These are phyloP conservation scores for Julus scandinavius DNA, from an alignment of 2,888 invertebrate genomes.

Conservation along the genomic window DNA sequence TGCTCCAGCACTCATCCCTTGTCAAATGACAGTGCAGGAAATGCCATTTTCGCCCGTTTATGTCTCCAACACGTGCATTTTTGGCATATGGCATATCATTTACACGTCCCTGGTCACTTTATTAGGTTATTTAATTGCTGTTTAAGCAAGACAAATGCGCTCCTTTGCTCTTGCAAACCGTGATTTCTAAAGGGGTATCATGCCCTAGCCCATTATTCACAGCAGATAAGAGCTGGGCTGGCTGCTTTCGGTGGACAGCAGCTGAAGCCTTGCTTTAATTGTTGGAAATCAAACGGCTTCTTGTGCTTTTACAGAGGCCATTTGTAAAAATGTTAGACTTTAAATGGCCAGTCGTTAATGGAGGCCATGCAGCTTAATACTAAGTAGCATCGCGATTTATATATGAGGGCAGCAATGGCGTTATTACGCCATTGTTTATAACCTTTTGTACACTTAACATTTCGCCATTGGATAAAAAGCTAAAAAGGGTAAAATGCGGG, in stretches of 20 bases:
- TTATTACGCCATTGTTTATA: slow-evolving; percentile 24
- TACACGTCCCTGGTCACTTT: slow-evolving; percentile 54
- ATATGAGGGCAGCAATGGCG: not conserved
- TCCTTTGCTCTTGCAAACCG: slow-evolving; percentile 43
- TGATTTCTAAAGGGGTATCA: slow-evolving; percentile 52
- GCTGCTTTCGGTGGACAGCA: not conserved
- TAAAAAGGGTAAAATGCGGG: slow-evolving; percentile 39
- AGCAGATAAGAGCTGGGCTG: slow-evolving; percentile 31
- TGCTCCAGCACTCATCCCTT: not conserved
- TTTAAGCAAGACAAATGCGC: slow-evolving; percentile 53
- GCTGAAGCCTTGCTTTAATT: slow-evolving; percentile 51
- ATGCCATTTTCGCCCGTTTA: slow-evolving; percentile 33
- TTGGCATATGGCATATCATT: slow-evolving; percentile 42
- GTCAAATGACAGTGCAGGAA: slow-evolving; percentile 21
- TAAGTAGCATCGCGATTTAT: slow-evolving; percentile 25
- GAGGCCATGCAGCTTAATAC: not conserved
- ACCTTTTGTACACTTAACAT: slow-evolving; percentile 21
- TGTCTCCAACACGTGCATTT: slow-evolving; percentile 43
- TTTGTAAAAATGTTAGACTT: slow-evolving; percentile 31
- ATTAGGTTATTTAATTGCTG: slow-evolving; percentile 54
- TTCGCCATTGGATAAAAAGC: slow-evolving; percentile 35
- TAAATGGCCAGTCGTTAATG: slow-evolving; percentile 45
- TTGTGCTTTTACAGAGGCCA: slow-evolving; percentile 43
- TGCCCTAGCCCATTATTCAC: slow-evolving; percentile 50
- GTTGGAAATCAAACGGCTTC: slow-evolving; percentile 52